phyloP scores from a whole-genome alignment of 2,113 vertebrate species.

The Procavia capensis region DNA sequence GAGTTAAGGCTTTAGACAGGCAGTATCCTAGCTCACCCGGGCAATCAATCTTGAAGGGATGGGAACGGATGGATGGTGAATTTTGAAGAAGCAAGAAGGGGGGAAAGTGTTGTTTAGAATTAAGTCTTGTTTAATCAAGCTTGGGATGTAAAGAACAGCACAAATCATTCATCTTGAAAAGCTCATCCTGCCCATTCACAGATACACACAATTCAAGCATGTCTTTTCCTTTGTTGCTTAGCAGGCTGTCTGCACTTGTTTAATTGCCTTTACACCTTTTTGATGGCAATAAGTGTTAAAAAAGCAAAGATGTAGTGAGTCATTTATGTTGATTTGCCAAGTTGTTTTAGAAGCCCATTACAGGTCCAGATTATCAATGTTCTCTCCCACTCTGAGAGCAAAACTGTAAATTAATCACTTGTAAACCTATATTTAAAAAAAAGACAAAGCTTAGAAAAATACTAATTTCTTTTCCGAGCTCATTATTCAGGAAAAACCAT shows the following conservation, averaged over 20 bases:
- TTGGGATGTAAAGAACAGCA: conserved; percentile 35
- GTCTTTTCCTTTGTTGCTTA: not conserved
- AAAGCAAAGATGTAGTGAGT: conserved; percentile 18
- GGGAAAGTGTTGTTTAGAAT: conserved; percentile 68
- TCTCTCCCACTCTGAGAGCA: not conserved
- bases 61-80: conserved; percentile 44
- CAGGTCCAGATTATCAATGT: not conserved
- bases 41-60: conserved; percentile 67
- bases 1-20: conserved; percentile 65
- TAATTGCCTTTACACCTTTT: not conserved
- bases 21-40: conserved; percentile 65
- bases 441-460: not conserved
- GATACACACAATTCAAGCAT: conserved; percentile 16
- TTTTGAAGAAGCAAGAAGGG: conserved; percentile 72
- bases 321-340: not conserved
- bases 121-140: conserved; percentile 68
- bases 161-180: conserved; percentile 36
- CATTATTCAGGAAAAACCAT: not conserved
- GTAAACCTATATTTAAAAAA: not conserved
- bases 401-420: conserved; percentile 31
- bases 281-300: not conserved
- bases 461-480: conserved; percentile 1
- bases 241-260: conserved; percentile 22
- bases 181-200: conserved; percentile 25
- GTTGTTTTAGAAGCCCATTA: not conserved